A percentile compares a stretch with the other conserved stretches of the same genome.
These are phyloP conservation scores for Nothobranchius kuhntae DNA, from an alignment of 2,113 vertebrate species.

Conservation along the genomic window DNA sequence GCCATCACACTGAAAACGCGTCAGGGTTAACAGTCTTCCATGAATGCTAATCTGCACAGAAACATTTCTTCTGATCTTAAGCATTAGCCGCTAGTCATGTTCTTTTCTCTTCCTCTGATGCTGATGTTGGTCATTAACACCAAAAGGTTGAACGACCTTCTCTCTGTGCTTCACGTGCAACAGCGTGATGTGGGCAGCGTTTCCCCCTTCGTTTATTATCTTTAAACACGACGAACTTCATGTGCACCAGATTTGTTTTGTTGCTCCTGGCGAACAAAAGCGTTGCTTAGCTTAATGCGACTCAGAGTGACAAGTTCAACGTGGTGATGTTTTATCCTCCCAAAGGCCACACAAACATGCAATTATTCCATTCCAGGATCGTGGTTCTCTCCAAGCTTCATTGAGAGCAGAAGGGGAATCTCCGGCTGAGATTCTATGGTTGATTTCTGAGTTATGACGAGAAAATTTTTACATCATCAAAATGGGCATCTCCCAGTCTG, in stretches of 20 bases:
- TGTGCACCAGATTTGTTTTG: conserved; percentile 46
- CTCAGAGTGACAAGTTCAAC: conserved; percentile 41
- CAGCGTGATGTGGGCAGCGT: background rate
- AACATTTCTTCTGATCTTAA: conserved; percentile 55
- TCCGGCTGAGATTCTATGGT: background rate
- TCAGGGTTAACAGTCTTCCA: conserved; percentile 59
- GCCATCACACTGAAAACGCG: conserved; percentile 46
- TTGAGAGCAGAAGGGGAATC: background rate
- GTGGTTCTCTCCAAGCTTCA: conserved; percentile 4
- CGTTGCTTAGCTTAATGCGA: conserved; percentile 42
- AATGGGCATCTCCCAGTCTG: no score
- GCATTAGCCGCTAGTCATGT: conserved; percentile 42
- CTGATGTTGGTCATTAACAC: conserved; percentile 11
- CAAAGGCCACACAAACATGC: conserved; percentile 45
- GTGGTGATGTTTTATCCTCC: conserved; percentile 30
- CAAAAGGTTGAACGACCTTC: conserved; percentile 18
- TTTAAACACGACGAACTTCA: conserved; percentile 27
- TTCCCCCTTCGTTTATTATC: conserved; percentile 16
- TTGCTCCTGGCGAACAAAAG: conserved; percentile 41
- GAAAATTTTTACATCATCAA: background rate
- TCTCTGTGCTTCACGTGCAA: conserved; percentile 5
- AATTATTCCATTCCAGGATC: conserved; percentile 31
- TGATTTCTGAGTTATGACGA: background rate
- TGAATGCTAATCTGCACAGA: conserved; percentile 64
- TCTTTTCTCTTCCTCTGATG: conserved; percentile 16